phyloP scores from a whole-genome alignment of 2,888 invertebrate genomes.

The Folsomia manolachei region DNA sequence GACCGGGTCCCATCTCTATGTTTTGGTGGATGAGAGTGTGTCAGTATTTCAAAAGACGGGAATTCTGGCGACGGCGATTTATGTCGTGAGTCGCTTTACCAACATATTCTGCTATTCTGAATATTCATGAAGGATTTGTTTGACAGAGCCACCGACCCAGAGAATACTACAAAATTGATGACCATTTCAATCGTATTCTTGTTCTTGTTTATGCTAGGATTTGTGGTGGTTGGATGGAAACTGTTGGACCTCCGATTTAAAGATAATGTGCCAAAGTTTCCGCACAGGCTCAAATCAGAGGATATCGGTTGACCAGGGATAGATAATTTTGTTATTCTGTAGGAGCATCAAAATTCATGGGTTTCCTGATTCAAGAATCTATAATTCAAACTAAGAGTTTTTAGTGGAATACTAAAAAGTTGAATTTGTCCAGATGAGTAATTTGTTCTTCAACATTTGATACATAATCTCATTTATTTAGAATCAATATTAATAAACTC shows the following conservation, averaged over 20 bases:
- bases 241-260: background rate
- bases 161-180: no score
- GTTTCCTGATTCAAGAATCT: no score
- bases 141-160: no score
- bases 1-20: background rate
- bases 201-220: background rate
- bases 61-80: conserved; percentile 2
- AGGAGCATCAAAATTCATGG: no score
- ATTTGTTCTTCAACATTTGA: no score
- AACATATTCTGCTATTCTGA: background rate
- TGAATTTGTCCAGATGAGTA: no score
- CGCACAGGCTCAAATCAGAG: background rate
- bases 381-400: no score
- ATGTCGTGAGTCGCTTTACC: background rate
- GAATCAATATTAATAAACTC: no score
- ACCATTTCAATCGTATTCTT: background rate
- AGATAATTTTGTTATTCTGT: no score
- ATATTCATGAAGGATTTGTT: background rate
- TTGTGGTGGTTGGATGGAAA: background rate
- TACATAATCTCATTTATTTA: no score
- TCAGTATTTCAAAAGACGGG: background rate
- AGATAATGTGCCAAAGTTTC: background rate
- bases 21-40: background rate
- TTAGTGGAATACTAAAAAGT: no score
- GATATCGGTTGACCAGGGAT: no score